Percentiles rank a stretch among this genome's conserved stretches.
phyloP scores from a whole-genome alignment of 1,140 invertebrate species.

The Drosophila sp. region DNA sequence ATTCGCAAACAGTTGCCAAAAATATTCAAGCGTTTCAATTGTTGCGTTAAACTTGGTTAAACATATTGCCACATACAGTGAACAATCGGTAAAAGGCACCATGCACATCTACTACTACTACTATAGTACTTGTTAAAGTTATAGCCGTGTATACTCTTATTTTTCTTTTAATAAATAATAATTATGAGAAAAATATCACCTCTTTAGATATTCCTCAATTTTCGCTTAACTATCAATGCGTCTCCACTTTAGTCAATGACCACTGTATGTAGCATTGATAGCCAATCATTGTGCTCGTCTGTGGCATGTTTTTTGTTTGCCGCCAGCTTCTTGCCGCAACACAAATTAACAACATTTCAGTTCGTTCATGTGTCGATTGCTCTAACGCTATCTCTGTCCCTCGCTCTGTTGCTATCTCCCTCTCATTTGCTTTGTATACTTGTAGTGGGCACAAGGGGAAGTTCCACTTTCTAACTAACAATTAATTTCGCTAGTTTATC shows the following conservation, averaged over 20 bases:
- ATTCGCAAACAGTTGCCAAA: slow-evolving; percentile 11
- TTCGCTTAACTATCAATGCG: too few relatives aligned
- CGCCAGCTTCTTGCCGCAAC: slow-evolving; percentile 11
- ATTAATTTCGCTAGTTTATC: slow-evolving; percentile 34
- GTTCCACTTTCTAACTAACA: slow-evolving; percentile 15
- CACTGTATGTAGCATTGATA: slow-evolving; percentile 5
- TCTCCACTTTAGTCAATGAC: neutral
- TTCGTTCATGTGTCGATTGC: slow-evolving; percentile 19
- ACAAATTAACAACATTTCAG: slow-evolving; percentile 40
- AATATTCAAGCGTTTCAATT: slow-evolving; percentile 6
- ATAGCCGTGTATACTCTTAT: too few relatives aligned
- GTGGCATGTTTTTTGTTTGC: slow-evolving; percentile 37
- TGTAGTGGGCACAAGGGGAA: neutral
- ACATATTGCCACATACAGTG: slow-evolving; percentile 1
- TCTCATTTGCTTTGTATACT: neutral
- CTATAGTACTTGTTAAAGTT: too few relatives aligned
- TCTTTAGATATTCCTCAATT: too few relatives aligned
- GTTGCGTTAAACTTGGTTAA: slow-evolving; percentile 7
- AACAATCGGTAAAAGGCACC: neutral
- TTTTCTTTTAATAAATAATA: too few relatives aligned
- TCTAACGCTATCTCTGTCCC: neutral
- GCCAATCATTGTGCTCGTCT: slow-evolving; percentile 13
- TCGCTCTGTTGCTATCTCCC: neutral
- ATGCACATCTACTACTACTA: too few relatives aligned
- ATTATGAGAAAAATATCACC: too few relatives aligned